Base-by-base conservation (phyloP, 1,140 invertebrate species). In the Drosophila serrata region DNA sequence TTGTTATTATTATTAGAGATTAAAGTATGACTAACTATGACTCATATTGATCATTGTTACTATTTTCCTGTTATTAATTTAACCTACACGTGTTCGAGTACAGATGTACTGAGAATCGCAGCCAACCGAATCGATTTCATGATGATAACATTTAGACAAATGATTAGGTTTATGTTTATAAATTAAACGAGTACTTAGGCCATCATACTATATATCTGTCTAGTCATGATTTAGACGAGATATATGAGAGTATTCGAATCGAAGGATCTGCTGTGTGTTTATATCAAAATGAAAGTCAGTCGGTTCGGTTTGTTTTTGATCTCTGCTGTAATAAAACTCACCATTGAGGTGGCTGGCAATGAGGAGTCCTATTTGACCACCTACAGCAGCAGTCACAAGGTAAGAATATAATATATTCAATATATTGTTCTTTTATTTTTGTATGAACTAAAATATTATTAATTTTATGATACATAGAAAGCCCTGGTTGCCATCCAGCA, bases 221-320 rank as follows among this genome's bases (percentile, higher is more conserved):
- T 17, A 19, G 35, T 65, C 60, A 48, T 65, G 31, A 3, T 67
- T 17, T 17, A 13, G 29, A 29, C 12, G 12, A 61, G 24, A 13
- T 37, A 29, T 62, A 2, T 6, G n/a, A 17, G 22, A 17, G 22
- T 19, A 22, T 29, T 31, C 0, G 11, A n/a, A 31, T 9, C 33
- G 11, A 40, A 65, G 61, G 61, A 68, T 68, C 19, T 13, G 4
- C 29, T 19, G 1, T 1, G n/a, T 9, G 60, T 56, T 75, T 43
- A 57, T 60, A 70, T 9, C 40, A 24, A 31, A 61, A 81, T 81
- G 79, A 59, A 59, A 27, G 40, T 45, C 35, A 19, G 22, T 53
- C 43, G 22, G 61, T 39, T 73, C 55, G 56, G 70, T 61, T 67
- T 35, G 33, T 4, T 75, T 46, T 59, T 57, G 39, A 45, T 43